Percentiles rank a stretch among this genome's conserved stretches.
Conservation (phyloP, 2,888 invertebrate species). For the Didymodactylos carnosus region DNA sequence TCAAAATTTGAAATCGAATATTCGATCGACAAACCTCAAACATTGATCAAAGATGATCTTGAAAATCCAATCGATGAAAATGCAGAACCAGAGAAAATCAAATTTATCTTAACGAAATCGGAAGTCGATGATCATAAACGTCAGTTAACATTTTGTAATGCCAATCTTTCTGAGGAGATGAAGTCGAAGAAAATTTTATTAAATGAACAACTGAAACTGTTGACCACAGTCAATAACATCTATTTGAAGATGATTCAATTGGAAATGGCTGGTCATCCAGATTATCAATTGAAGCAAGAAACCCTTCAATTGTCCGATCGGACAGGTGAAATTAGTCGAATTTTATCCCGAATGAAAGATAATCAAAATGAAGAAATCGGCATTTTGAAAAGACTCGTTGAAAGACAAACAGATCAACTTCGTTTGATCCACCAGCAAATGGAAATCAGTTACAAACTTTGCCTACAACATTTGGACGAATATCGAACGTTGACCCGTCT, state of each 20-base stretch:
- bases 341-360: neutral
- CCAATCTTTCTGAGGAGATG: neutral
- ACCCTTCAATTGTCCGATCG: neutral
- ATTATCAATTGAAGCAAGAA: neutral
- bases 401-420: neutral
- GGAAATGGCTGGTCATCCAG: neutral
- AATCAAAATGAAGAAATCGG: neutral
- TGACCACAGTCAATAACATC: neutral
- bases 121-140: neutral
- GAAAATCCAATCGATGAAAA: too few species aligned
- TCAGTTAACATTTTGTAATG: neutral
- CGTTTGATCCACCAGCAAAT: neutral
- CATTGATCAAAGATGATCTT: too few species aligned
- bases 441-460: neutral
- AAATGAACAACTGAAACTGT: neutral
- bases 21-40: too few species aligned
- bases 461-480: neutral
- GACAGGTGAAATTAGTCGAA: neutral
- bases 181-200: neutral
- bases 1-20: too few species aligned
- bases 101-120: neutral
- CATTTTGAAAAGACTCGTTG: neutral
- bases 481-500: neutral
- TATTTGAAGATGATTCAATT: neutral
- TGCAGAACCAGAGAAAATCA: neutral